A percentile compares a stretch with the other conserved stretches of the same genome.
These are phyloP conservation scores for Hypocryptadius cinnamomeus DNA, from an alignment of 2,113 vertebrate genomes.

Conservation along the genomic window DNA sequence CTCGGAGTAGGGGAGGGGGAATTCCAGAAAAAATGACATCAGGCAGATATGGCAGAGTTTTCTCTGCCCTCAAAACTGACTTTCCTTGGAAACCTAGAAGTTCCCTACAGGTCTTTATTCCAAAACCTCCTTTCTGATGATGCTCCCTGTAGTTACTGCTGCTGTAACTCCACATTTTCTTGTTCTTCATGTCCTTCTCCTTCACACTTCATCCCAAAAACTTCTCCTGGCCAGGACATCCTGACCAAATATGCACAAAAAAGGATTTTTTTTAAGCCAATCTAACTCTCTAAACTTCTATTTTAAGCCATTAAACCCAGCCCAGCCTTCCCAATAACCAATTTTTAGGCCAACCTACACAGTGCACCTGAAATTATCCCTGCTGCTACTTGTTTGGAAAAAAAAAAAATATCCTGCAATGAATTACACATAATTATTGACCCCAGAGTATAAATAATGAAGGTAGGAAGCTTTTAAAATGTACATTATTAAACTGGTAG, in stretches of 20 bases:
- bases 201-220: background rate
- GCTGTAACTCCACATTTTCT: background rate
- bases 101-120: background rate
- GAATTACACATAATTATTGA: constrained; percentile 18
- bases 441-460: background rate
- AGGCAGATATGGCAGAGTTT: background rate
- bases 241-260: background rate
- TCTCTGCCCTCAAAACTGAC: background rate
- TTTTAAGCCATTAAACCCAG: background rate
- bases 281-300: background rate
- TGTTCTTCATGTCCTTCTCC: background rate
- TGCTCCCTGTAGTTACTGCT: background rate
- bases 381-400: background rate
- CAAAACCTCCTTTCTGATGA: background rate
- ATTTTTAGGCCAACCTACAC: background rate
- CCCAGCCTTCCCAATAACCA: background rate
- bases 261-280: background rate
- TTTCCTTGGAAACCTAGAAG: background rate
- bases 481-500: background rate
- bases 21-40: background rate
- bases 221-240: background rate
- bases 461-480: constrained; percentile 31
- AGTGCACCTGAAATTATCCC: background rate
- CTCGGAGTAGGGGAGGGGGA: background rate
- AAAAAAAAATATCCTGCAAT: background rate